These are phyloP conservation scores for Trematomus loennbergii DNA, from an alignment of 2,113 vertebrate genomes.

Conservation along the genomic window DNA sequence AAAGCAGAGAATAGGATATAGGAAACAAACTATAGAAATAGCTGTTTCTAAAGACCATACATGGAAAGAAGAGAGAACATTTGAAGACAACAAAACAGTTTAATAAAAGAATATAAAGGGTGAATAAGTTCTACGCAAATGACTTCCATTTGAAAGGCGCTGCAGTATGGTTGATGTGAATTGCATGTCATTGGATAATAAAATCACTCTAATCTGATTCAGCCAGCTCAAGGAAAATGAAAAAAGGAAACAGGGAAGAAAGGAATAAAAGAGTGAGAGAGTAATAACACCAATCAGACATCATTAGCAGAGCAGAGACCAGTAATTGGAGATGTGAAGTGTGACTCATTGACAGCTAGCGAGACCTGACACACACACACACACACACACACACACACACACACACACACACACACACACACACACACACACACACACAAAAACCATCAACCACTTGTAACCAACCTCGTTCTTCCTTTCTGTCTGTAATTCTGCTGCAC, in stretches of 20 bases:
- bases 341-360: conserved; percentile 64
- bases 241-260: neutral
- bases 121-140: no score
- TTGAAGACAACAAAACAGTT: no score
- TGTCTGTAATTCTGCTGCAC: neutral
- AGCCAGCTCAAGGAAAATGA: neutral
- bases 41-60: neutral
- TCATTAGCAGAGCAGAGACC: conserved; percentile 61
- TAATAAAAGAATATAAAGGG: no score
- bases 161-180: no score
- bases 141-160: no score
- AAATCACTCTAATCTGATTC: conserved; percentile 38
- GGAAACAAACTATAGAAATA: no score
- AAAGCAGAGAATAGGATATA: neutral
- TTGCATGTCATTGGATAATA: conserved; percentile 3
- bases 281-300: conserved; percentile 69
- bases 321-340: conserved; percentile 63
- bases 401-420: no score
- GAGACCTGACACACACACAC: conserved; percentile 18
- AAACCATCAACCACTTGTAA: conserved; percentile 41
- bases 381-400: no score
- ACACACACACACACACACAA: no score
- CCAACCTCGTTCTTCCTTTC: neutral
- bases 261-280: conserved; percentile 27
- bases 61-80: neutral